phyloP scores from a whole-genome alignment of 92 coral and sea anemone genomes.

The Phenganax subtilis region DNA sequence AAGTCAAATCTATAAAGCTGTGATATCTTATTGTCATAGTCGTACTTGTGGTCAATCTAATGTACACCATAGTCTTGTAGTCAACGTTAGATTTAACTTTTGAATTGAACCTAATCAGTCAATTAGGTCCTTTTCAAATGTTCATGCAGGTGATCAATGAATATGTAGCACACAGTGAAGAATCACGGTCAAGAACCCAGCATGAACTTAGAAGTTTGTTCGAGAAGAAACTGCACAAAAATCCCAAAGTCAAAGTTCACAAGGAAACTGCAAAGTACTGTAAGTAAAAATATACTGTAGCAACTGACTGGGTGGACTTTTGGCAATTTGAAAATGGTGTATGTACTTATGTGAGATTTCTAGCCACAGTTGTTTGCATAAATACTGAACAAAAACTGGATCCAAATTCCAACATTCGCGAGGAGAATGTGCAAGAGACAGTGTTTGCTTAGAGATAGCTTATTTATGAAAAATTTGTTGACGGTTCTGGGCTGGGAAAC shows the following conservation, averaged over 20 bases:
- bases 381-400: no score
- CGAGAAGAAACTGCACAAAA: conserved; percentile 69
- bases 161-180: conserved; percentile 68
- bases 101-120: not conserved
- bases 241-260: conserved; percentile 79
- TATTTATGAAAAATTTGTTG: no score
- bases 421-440: no score
- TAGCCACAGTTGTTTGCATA: not conserved
- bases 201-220: conserved; percentile 80
- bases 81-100: not conserved
- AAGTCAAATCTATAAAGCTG: no score
- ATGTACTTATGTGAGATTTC: not conserved
- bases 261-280: conserved; percentile 75
- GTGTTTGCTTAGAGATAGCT: no score
- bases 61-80: no score
- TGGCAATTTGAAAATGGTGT: not conserved
- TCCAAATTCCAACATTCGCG: no score
- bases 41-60: no score
- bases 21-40: no score
- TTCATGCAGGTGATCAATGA: conserved; percentile 75
- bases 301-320: no score
- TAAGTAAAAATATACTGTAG: conserved; percentile 21
- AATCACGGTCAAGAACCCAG: conserved; percentile 55
- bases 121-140: not conserved
- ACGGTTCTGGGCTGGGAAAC: no score